phyloP scores from a whole-genome alignment of 2,797 vertebrate genomes.

The Malacoctenus gilli region DNA sequence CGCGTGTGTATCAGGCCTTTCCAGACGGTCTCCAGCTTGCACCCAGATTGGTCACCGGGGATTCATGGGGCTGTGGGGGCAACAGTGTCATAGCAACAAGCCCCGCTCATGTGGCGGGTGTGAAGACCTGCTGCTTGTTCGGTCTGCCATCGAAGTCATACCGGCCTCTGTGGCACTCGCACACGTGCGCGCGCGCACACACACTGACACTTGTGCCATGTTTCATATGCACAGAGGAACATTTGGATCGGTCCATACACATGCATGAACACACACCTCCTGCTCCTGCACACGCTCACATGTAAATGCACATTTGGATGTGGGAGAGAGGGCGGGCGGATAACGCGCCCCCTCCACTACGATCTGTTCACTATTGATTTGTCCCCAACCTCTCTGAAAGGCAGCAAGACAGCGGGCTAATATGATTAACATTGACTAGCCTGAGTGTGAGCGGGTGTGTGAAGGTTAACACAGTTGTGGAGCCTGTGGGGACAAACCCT shows the following conservation, averaged over 20 bases:
- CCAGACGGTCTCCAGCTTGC: conserved; percentile 74
- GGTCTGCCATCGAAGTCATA: conserved; percentile 64
- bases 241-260: conserved; percentile 19
- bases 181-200: conserved; percentile 1
- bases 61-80: conserved; percentile 70
- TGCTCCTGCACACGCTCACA: conserved; percentile 2
- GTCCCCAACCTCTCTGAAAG: conserved; percentile 38
- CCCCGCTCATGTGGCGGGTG: conserved; percentile 66
- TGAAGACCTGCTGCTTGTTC: conserved; percentile 76
- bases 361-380: conserved; percentile 58
- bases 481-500: neutral
- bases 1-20: conserved; percentile 49
- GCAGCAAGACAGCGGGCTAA: conserved; percentile 45
- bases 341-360: conserved; percentile 7
- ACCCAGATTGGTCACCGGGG: conserved; percentile 76
- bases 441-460: neutral
- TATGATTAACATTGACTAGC: conserved; percentile 68
- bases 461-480: conserved; percentile 16
- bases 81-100: conserved; percentile 75
- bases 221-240: conserved; percentile 20
- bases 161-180: conserved; percentile 22
- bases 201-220: neutral
- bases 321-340: conserved; percentile 4
- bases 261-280: conserved; percentile 21
- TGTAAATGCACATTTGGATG: conserved; percentile 25